Evolutionary conservation across 1,140 invertebrate species (phyloP).

Genomic region (Hydropsyche tenuis): DNA sequence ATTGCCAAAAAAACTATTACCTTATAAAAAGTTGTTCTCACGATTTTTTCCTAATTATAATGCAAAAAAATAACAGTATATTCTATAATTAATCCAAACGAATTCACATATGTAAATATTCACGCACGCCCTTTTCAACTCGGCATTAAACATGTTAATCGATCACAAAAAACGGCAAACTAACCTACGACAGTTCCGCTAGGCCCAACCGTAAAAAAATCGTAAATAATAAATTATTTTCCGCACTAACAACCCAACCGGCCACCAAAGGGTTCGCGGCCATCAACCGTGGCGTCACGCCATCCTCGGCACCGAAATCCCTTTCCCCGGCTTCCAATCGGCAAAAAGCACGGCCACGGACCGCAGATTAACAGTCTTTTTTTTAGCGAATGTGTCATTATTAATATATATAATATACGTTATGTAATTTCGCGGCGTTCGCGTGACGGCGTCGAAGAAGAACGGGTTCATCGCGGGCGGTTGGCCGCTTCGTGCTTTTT

Average conservation of each 20-base stretch:
- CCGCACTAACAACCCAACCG: background rate
- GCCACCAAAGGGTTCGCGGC: background rate
- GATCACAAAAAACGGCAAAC: too few species aligned
- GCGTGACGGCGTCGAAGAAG: conserved; percentile 12
- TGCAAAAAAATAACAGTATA: too few species aligned
- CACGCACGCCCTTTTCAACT: conserved; percentile 1
- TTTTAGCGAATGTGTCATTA: too few species aligned
- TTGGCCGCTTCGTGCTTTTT: too few species aligned
- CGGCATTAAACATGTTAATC: conserved; percentile 5
- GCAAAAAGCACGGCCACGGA: too few species aligned
- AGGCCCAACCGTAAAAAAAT: background rate
- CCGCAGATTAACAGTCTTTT: too few species aligned
- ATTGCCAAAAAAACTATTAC: too few species aligned
- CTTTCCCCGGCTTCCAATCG: too few species aligned
- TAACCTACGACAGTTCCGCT: conserved; percentile 6
- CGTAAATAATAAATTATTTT: background rate
- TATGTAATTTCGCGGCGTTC: background rate
- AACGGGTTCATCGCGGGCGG: conserved; percentile 21
- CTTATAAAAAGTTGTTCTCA: too few species aligned
- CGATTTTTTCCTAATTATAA: too few species aligned
- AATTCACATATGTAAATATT: too few species aligned
- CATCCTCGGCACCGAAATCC: background rate
- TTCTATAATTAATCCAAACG: too few species aligned
- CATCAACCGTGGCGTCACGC: background rate
- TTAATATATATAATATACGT: background rate